Evolutionary conservation across 2,797 vertebrate genomes (phyloP).

Genomic region (Morus bassanus): DNA sequence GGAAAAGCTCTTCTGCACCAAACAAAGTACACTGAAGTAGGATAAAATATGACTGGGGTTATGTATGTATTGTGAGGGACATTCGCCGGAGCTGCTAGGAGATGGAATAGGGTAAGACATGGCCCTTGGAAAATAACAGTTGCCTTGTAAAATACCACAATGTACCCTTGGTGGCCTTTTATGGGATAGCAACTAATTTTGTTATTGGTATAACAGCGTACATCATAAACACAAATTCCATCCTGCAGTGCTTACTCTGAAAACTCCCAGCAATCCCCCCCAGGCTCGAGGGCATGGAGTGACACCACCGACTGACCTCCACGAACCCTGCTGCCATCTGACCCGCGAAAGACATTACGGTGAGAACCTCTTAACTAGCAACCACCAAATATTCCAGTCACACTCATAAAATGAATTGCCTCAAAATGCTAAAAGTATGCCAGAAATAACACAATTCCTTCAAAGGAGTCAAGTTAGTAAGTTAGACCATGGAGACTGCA

Average conservation of each 20-base stretch:
- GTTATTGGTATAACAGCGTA: not conserved
- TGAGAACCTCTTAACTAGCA: not conserved
- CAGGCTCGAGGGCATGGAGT: not conserved
- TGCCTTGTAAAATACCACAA: not conserved
- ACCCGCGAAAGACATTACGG: not conserved
- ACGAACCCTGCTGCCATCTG: not conserved
- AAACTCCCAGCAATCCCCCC: not conserved
- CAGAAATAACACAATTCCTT: slow-evolving; percentile 34
- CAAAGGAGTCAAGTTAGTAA: slow-evolving; percentile 25
- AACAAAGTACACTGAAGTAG: not conserved
- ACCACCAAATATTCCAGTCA: not conserved
- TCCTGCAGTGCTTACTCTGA: not conserved
- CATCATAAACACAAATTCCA: not conserved
- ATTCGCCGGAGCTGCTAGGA: not conserved
- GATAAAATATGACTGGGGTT: not conserved
- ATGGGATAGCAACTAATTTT: not conserved
- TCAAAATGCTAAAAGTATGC: not conserved
- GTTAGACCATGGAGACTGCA: not conserved
- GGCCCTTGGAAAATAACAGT: not conserved
- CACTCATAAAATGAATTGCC: not conserved
- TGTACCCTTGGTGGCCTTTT: not conserved
- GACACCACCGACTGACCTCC: not conserved
- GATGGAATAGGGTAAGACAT: not conserved
- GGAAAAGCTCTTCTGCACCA: not conserved
- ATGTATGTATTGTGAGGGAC: fast-evolving